Conservation (phyloP, 2,888 invertebrate genomes). For the Perdita meconis region DNA sequence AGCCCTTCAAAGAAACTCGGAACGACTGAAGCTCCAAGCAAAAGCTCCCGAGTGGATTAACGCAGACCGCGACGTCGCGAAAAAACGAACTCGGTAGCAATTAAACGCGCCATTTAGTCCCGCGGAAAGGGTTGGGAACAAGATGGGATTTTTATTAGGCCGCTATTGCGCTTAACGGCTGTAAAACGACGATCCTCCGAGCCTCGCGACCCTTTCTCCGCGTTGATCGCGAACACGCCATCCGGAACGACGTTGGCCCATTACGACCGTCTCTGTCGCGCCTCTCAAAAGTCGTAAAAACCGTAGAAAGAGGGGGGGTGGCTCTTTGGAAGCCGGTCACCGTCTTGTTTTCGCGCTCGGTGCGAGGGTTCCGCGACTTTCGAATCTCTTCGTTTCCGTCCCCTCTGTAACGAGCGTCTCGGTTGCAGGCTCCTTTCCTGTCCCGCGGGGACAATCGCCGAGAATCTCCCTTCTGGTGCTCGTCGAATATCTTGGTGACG, state of each 20-base stretch:
- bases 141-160: conserved; percentile 83
- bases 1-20: conserved; percentile 1
- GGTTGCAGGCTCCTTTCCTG: conserved; percentile 57
- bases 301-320: conserved; percentile 32
- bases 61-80: conserved; percentile 18
- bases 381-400: conserved; percentile 25
- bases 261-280: conserved; percentile 57
- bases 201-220: conserved; percentile 22
- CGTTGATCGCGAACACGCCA: conserved; percentile 57
- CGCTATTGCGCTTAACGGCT: conserved; percentile 83
- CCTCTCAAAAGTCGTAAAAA: conserved; percentile 66
- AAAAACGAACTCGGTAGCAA: conserved; percentile 74
- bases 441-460: conserved; percentile 81
- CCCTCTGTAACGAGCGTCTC: conserved; percentile 29
- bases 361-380: conserved; percentile 54
- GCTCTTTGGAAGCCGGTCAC: conserved; percentile 34
- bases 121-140: conserved; percentile 80
- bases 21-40: neutral
- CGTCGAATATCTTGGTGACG: conserved; percentile 23
- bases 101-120: conserved; percentile 78
- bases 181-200: conserved; percentile 78
- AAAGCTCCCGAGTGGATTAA: conserved; percentile 26
- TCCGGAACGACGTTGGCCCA: conserved; percentile 60
- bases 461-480: conserved; percentile 73
- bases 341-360: conserved; percentile 69